These are phyloP conservation scores for Eristalis intricaria DNA, from an alignment of 2,888 invertebrate species.

Conservation along the genomic window DNA sequence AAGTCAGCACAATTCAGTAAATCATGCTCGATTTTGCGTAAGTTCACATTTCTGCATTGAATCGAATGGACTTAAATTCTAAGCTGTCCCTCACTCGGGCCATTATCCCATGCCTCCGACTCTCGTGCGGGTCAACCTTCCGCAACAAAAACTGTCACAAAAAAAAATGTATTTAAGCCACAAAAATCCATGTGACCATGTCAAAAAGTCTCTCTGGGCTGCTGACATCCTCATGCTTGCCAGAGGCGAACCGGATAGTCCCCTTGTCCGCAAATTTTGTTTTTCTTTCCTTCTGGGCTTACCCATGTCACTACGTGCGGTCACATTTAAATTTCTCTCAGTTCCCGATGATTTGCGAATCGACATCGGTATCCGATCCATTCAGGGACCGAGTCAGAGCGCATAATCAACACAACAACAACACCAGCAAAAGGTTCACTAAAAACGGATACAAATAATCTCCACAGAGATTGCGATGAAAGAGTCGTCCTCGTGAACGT, in stretches of 20 bases:
- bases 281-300: neutral
- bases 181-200: neutral
- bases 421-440: neutral
- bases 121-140: neutral
- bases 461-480: neutral
- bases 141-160: neutral
- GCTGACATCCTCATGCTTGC: neutral
- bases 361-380: neutral
- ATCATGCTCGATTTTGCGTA: too few relatives aligned
- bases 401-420: neutral
- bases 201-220: neutral
- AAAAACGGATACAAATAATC: neutral
- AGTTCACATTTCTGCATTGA: too few relatives aligned
- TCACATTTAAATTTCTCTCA: neutral
- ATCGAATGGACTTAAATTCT: neutral
- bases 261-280: neutral
- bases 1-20: too few relatives aligned
- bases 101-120: neutral
- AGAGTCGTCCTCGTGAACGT: neutral
- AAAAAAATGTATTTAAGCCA: neutral
- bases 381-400: neutral
- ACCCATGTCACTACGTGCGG: conserved; percentile 1
- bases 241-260: neutral
- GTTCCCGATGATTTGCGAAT: neutral
- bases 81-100: neutral